Evolutionary conservation across 1,140 invertebrate species (phyloP), one percentile per base, ranked within the genome.

Genomic region (Drosophila punjabiensis): DNA sequence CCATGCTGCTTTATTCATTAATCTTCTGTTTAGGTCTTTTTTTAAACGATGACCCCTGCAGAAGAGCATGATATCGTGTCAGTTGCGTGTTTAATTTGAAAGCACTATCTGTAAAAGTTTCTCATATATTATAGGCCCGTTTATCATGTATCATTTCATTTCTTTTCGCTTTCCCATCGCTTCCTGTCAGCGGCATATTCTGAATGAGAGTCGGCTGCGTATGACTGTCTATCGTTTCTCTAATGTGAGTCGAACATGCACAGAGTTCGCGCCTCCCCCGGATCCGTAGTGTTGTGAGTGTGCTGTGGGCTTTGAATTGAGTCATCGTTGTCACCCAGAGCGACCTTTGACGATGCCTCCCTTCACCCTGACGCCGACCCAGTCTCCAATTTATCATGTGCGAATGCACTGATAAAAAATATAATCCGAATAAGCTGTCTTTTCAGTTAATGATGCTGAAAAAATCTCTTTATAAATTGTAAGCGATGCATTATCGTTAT

Each of bases 231-330:
- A 69, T 53, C 30, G 43, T 70, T 62, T 73, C 67, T 83, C 81
- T 89, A 88, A 88, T 90, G 85, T 73, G 78, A 79, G 59, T 82
- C 62, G 41, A 84, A 90, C 85, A 88, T 88, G 85, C 85, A 84
- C 35, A 47, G 37, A 39, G 58, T 39, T 77, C 48, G 53, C 67
- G 62, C 67, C 75, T 60, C 73, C 78, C 63, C 50, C 61, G 59
- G 59, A 56, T 68, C 79, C 59, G n/a, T 28, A 52, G 53, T 16
- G 13, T 56, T 37, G 55, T 37, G 55, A 37, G n/a, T 56, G 32
- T 20, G 32, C 16, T 48, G 53, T 41, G 55, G 35, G 33, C 33
- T 62, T 73, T 84, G 85, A 88, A 73, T 84, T 88, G 84, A 88
- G 73, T 87, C 84, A 87, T 89, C 84, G 61, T 24, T 24, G 73